Percentiles rank a stretch among this genome's conserved stretches.
Conservation (phyloP, 2,797 vertebrate species). For the Acrossocheilus wenchowensis region DNA sequence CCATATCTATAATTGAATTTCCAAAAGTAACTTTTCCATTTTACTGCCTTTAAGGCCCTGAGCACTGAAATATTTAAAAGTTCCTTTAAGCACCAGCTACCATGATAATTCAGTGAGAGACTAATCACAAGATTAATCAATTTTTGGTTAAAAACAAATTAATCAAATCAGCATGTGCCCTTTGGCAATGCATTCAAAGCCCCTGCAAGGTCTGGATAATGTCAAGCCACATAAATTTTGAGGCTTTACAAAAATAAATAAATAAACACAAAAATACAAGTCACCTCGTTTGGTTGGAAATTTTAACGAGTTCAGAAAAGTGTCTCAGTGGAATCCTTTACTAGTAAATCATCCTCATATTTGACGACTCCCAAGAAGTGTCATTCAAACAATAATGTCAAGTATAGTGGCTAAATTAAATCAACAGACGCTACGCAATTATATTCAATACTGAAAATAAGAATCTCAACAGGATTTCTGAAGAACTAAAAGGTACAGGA, state of each 20-base stretch:
- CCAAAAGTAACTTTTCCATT: not conserved
- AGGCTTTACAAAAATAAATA: not conserved
- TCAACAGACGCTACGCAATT: not conserved
- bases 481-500: not conserved
- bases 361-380: not conserved
- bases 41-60: constrained; percentile 20
- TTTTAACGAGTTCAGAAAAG: constrained; percentile 18
- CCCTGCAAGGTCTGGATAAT: constrained; percentile 42
- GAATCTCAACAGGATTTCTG: not conserved
- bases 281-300: not conserved
- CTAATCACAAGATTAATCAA: constrained; percentile 41
- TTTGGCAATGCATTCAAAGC: constrained; percentile 43
- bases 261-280: not conserved
- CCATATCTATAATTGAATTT: constrained; percentile 47
- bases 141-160: constrained; percentile 44
- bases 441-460: not conserved
- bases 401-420: not conserved
- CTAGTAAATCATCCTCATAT: not conserved
- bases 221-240: constrained; percentile 11
- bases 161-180: constrained; percentile 54
- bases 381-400: constrained; percentile 4
- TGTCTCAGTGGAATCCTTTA: not conserved
- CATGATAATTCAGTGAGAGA: constrained; percentile 23
- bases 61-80: constrained; percentile 26
- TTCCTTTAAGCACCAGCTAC: constrained; percentile 18